Evolutionary conservation across 2,113 vertebrate genomes (phyloP).

Genomic region (Talpa occidentalis): DNA sequence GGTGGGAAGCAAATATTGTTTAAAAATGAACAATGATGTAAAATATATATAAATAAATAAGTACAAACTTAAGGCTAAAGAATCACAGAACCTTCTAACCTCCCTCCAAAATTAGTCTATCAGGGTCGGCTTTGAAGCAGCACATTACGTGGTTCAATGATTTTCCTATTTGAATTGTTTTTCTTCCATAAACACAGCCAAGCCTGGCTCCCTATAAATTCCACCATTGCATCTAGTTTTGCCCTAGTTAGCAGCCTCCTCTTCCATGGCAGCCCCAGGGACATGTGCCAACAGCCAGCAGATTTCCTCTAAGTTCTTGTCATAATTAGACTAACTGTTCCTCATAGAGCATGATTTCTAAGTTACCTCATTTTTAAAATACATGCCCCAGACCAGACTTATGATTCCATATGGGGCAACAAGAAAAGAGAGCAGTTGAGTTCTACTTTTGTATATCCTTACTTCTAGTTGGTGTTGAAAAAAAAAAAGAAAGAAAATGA

Average conservation of each 20-base stretch:
- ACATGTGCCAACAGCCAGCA: constrained; percentile 38
- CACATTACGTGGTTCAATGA: background rate
- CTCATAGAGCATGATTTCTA: constrained; percentile 31
- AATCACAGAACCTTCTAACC: background rate
- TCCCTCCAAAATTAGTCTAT: background rate
- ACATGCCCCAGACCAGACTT: background rate
- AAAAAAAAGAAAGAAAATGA: background rate
- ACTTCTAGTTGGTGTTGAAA: background rate
- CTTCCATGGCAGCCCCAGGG: constrained; percentile 49
- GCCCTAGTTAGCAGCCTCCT: constrained; percentile 64
- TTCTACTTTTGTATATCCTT: background rate
- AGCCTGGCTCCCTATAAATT: constrained; percentile 9
- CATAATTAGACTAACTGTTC: constrained; percentile 48
- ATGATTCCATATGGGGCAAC: background rate
- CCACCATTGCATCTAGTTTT: constrained; percentile 41
- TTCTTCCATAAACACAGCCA: constrained; percentile 49
- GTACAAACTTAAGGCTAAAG: background rate
- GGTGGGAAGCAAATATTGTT: no score
- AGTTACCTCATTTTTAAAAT: constrained; percentile 44
- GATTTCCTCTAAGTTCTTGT: constrained; percentile 53
- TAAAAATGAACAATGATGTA: no score
- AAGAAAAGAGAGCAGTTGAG: background rate
- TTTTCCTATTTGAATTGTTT: constrained; percentile 49
- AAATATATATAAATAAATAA: no score
- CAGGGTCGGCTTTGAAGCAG: background rate